phyloP scores from a whole-genome alignment of 2,888 invertebrate genomes.

The Unio pictorum region DNA sequence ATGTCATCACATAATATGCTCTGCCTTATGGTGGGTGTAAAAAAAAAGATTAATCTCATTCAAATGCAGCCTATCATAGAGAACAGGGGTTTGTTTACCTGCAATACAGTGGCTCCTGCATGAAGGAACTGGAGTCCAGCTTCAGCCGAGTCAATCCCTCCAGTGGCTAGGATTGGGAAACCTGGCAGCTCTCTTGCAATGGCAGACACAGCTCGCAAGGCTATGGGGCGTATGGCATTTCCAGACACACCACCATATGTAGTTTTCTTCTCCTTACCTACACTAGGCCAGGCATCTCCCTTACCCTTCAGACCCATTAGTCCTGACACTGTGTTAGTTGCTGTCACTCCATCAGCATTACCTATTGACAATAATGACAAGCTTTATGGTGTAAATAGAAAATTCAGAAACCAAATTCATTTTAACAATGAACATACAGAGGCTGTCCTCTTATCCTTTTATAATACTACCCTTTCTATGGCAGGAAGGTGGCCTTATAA shows the following conservation, averaged over 20 bases:
- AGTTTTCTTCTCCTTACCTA: conserved; percentile 85
- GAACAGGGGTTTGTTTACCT: conserved; percentile 75
- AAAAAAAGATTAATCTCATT: no score
- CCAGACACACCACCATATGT: conserved; percentile 96
- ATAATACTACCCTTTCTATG: no score
- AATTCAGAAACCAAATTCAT: no score
- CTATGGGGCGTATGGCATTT: conserved; percentile 95
- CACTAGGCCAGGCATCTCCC: conserved; percentile 91
- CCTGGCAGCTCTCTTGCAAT: conserved; percentile 87
- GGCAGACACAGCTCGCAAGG: conserved; percentile 90
- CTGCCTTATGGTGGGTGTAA: no score
- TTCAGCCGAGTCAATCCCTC: conserved; percentile 97
- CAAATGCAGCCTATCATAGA: neutral
- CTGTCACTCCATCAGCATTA: conserved; percentile 94
- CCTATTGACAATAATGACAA: conserved; percentile 74
- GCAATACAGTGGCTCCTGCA: conserved; percentile 92
- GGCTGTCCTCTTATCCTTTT: no score
- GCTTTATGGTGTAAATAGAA: no score
- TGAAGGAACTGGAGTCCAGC: conserved; percentile 94
- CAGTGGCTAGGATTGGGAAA: conserved; percentile 95
- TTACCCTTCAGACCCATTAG: conserved; percentile 89
- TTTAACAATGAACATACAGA: no score
- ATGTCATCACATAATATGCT: no score
- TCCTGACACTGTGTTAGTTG: conserved; percentile 97
- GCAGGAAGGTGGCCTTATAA: no score